phyloP scores from a whole-genome alignment of 2,113 vertebrate species.

The Sapajus apella region DNA sequence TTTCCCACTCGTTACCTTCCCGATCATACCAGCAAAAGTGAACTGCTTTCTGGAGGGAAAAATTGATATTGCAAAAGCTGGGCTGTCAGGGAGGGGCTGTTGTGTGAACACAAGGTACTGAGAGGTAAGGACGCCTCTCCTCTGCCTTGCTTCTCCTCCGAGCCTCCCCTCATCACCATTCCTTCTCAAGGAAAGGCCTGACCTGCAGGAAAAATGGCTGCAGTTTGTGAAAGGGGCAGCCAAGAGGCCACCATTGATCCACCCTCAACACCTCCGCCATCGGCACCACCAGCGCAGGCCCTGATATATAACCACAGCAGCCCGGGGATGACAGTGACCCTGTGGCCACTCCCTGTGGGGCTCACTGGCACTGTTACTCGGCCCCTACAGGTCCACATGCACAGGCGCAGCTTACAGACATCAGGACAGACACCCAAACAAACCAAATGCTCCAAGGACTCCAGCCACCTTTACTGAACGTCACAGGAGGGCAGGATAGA shows the following conservation, averaged over 20 bases:
- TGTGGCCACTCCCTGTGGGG: no score
- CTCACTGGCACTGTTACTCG: no score
- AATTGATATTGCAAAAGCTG: not conserved
- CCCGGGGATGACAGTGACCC: no score
- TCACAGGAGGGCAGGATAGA: not conserved
- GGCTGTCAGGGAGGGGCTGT: not conserved
- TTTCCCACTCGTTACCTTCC: not conserved
- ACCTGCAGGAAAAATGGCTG: not conserved
- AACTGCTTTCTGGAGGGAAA: not conserved
- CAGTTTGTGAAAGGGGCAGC: not conserved
- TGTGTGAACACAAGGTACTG: not conserved
- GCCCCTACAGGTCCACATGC: not conserved
- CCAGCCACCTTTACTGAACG: fast-evolving
- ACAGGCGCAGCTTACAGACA: not conserved
- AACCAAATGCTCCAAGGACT: not conserved
- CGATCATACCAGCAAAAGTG: not conserved
- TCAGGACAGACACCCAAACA: not conserved
- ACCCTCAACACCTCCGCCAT: not conserved
- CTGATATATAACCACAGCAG: no score
- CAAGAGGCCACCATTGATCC: not conserved
- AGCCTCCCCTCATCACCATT: not conserved
- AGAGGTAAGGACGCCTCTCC: not conserved
- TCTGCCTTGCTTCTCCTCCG: not conserved
- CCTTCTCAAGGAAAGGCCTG: not conserved
- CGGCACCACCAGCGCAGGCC: fast-evolving